These are phyloP conservation scores for Fulmarus glacialis DNA, from an alignment of 2,113 vertebrate species.

Conservation along the genomic window DNA sequence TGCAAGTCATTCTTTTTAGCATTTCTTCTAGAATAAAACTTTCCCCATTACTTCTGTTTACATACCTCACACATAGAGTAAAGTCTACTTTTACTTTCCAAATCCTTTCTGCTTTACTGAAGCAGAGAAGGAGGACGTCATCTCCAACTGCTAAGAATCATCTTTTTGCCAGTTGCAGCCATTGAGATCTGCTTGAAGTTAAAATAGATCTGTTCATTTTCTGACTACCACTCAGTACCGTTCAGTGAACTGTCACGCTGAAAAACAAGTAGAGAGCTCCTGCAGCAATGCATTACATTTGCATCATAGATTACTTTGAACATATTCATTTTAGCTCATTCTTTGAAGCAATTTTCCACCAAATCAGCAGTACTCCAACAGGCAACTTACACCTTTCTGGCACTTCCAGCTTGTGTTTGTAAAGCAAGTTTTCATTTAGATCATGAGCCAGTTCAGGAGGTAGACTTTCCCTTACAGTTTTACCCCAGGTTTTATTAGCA, in stretches of 20 bases:
- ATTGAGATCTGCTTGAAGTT: constrained; percentile 23
- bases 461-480: constrained; percentile 16
- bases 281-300: constrained; percentile 56
- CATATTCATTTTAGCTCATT: constrained; percentile 34
- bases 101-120: constrained; percentile 55
- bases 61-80: not conserved
- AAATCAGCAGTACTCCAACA: constrained; percentile 32
- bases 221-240: not conserved
- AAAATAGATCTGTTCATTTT: constrained; percentile 59
- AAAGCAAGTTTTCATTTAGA: constrained; percentile 46
- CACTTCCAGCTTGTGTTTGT: not conserved
- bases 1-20: not conserved
- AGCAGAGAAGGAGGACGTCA: not conserved
- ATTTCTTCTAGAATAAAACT: not conserved
- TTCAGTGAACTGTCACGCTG: constrained; percentile 7
- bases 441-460: not conserved
- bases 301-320: constrained; percentile 61
- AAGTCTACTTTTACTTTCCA: constrained; percentile 9
- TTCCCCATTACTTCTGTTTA: constrained; percentile 17
- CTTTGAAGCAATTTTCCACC: constrained; percentile 41
- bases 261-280: constrained; percentile 35
- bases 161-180: constrained; percentile 22
- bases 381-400: not conserved
- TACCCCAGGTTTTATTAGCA: not conserved
- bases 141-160: constrained; percentile 3